A percentile compares a stretch with the other conserved stretches of the same genome.
These are phyloP conservation scores for Troides oblongomaculatus DNA, from an alignment of 2,888 invertebrate genomes.

Conservation along the genomic window DNA sequence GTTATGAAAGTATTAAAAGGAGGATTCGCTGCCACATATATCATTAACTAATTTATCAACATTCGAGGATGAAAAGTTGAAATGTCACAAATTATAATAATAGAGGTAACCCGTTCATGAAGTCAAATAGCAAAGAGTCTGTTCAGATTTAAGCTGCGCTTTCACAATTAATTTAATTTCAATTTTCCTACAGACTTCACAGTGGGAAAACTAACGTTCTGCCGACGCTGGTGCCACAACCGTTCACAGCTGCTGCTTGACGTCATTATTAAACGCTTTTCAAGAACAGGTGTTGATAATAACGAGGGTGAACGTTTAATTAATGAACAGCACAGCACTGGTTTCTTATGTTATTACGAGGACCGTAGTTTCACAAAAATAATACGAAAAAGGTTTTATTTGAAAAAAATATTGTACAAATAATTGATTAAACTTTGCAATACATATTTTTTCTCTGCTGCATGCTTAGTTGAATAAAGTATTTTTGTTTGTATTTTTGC, in stretches of 20 bases:
- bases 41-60: too few relatives aligned
- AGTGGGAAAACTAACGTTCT: conserved; percentile 63
- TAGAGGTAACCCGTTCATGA: neutral
- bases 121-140: conserved; percentile 1
- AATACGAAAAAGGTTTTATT: conserved; percentile 27
- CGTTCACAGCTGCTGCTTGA: conserved; percentile 67
- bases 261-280: conserved; percentile 78
- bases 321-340: conserved; percentile 64
- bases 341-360: conserved; percentile 28
- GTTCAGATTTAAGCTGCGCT: conserved; percentile 16
- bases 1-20: too few relatives aligned
- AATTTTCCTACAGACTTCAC: conserved; percentile 58
- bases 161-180: conserved; percentile 58
- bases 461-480: neutral
- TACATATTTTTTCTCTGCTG: too few relatives aligned
- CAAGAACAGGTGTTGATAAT: conserved; percentile 78
- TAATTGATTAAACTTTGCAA: neutral
- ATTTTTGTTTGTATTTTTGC: neutral
- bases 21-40: too few relatives aligned
- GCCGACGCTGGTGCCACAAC: conserved; percentile 45
- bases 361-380: conserved; percentile 38
- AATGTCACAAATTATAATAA: too few relatives aligned
- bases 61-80: too few relatives aligned
- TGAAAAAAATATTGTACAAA: neutral
- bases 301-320: conserved; percentile 75